Percentiles rank a stretch among this genome's conserved stretches.
Conservation (phyloP, 2,797 vertebrate genomes). For the Paedocypris micromegethes region DNA sequence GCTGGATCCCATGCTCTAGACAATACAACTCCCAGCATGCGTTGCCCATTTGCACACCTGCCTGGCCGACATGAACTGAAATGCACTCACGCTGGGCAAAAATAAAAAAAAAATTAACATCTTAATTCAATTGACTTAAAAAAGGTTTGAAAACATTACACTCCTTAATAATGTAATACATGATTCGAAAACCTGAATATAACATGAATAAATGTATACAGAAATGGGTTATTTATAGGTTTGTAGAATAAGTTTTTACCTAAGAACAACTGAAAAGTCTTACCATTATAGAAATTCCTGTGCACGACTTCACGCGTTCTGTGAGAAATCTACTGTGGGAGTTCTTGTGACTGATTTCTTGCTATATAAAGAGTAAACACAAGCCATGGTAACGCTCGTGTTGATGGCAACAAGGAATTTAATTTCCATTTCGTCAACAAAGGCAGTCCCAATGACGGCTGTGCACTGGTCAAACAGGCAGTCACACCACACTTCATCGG, state of each 20-base stretch:
- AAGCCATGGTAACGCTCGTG: conserved; percentile 47
- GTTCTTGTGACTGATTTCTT: conserved; percentile 12
- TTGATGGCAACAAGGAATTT: conserved; percentile 50
- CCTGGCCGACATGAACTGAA: conserved; percentile 62
- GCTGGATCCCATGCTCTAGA: conserved; percentile 60
- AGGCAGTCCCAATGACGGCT: conserved; percentile 30
- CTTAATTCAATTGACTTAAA: not conserved
- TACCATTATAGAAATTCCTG: conserved; percentile 51
- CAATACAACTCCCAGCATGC: conserved; percentile 69
- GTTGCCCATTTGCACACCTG: conserved; percentile 61
- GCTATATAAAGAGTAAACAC: conserved; percentile 40
- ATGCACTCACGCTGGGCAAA: conserved; percentile 58
- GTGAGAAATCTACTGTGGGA: conserved; percentile 35
- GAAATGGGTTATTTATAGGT: not conserved
- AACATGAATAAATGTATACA: not conserved
- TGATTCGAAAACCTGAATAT: not conserved
- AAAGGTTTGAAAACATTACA: not conserved
- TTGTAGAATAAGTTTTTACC: not conserved
- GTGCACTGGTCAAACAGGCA: conserved; percentile 38
- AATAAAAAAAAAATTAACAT: not conserved
- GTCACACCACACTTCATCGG: conserved; percentile 35
- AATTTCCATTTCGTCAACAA: conserved; percentile 29
- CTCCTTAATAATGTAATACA: not conserved
- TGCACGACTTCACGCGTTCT: conserved; percentile 28
- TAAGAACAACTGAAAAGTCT: conserved; percentile 17